A percentile compares a stretch with the other conserved stretches of the same genome.
phyloP scores from a whole-genome alignment of 2,797 vertebrate species.

The Peromyscus eremicus region DNA sequence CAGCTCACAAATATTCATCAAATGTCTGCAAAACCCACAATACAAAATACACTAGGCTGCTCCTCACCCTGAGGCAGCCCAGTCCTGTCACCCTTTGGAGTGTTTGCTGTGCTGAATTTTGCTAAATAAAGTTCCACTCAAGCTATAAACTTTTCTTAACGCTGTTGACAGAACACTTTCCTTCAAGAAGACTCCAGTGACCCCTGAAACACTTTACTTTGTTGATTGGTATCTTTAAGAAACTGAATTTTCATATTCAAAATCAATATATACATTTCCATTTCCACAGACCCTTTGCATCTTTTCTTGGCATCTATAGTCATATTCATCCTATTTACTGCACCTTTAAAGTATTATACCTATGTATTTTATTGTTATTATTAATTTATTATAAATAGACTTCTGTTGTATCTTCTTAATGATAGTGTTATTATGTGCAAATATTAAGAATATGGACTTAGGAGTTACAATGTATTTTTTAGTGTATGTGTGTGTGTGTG shows the following conservation, averaged over 20 bases:
- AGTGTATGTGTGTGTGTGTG: too few relatives aligned
- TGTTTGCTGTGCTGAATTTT: not conserved
- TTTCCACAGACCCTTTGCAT: not conserved
- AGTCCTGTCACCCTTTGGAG: not conserved
- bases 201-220: not conserved
- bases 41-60: not conserved
- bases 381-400: not conserved
- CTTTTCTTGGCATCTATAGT: not conserved
- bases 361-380: not conserved
- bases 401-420: not conserved
- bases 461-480: not conserved
- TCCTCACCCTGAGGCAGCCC: too few relatives aligned
- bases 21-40: not conserved
- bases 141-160: not conserved
- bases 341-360: not conserved
- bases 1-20: not conserved
- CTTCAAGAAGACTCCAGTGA: not conserved
- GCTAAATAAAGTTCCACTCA: not conserved
- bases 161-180: not conserved
- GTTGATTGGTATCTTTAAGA: not conserved
- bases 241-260: slow-evolving; percentile 5
- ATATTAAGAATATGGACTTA: not conserved
- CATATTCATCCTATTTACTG: not conserved
- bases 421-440: not conserved
- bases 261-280: not conserved